Evolutionary conservation across 2,113 vertebrate species (phyloP).

Genomic region (Tachysurus fulvidraco): DNA sequence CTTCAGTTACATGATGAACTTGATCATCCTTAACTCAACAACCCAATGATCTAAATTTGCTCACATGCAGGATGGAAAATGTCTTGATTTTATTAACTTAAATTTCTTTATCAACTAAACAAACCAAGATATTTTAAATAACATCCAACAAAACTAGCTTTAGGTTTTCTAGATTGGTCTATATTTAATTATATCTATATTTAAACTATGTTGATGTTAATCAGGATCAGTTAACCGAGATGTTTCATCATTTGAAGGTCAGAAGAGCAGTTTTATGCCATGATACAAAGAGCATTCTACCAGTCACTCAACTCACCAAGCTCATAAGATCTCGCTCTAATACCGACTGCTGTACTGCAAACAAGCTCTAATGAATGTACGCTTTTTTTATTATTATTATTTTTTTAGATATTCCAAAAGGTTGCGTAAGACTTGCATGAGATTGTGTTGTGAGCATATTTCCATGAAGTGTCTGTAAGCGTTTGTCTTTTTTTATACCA

Average conservation of each 20-base stretch:
- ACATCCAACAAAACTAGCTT: background rate
- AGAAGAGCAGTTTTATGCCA: background rate
- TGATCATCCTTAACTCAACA: background rate
- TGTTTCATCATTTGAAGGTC: background rate
- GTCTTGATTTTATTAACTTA: background rate
- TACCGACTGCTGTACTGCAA: background rate
- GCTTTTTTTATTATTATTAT: background rate
- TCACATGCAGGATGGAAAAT: background rate
- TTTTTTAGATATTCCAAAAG: background rate
- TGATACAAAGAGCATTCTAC: background rate
- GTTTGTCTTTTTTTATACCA: conserved; percentile 23
- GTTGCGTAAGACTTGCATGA: conserved; percentile 14
- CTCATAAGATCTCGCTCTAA: background rate
- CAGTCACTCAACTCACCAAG: conserved; percentile 12
- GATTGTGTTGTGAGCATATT: background rate
- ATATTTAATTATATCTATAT: background rate
- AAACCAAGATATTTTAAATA: background rate
- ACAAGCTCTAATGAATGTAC: conserved; percentile 24
- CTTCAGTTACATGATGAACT: background rate
- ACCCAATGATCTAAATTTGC: background rate
- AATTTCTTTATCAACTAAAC: background rate
- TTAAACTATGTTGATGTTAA: background rate
- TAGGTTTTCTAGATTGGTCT: background rate
- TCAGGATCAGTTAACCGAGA: background rate
- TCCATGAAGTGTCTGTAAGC: conserved; percentile 22